Percentiles rank a stretch among this genome's conserved stretches.
Evolutionary conservation across 2,888 invertebrate species (phyloP).

Genomic region (Piscicola geometra): DNA sequence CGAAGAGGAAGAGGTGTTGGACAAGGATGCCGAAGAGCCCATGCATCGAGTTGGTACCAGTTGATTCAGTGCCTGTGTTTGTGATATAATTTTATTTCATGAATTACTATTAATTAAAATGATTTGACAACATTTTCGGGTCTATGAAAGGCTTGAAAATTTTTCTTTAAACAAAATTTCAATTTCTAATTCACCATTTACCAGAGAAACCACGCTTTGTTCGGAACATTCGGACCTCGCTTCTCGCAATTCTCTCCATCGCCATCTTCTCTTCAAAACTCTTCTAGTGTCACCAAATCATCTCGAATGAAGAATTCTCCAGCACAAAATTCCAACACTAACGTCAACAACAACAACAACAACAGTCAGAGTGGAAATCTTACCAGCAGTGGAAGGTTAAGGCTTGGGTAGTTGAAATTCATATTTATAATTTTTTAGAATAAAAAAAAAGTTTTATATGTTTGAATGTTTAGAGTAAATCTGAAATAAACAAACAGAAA

Average conservation of each 20-base stretch:
- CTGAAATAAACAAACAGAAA: neutral
- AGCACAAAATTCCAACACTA: constrained; percentile 11
- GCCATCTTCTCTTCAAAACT: constrained; percentile 37
- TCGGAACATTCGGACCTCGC: constrained; percentile 72
- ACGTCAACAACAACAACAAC: constrained; percentile 24
- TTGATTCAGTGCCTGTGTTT: neutral
- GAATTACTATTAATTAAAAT: constrained; percentile 61
- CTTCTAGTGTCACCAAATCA: constrained; percentile 10
- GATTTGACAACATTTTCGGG: too few relatives aligned
- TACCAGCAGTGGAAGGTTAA: constrained; percentile 33
- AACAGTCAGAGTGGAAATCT: constrained; percentile 45
- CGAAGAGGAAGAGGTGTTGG: constrained; percentile 71
- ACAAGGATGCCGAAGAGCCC: constrained; percentile 71
- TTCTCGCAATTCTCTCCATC: constrained; percentile 45
- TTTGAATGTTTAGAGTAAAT: constrained; percentile 11
- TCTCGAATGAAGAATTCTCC: constrained; percentile 21
- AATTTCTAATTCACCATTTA: too few relatives aligned
- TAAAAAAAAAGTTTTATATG: too few relatives aligned
- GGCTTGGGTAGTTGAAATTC: neutral
- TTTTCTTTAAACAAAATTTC: too few relatives aligned
- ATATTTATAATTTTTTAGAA: too few relatives aligned
- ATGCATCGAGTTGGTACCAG: constrained; percentile 79
- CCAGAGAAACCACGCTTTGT: constrained; percentile 90
- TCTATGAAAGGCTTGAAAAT: too few relatives aligned
- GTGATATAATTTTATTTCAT: neutral